Evolutionary conservation across 2,113 vertebrate genomes (phyloP).

Genomic region (Uropsilus gracilis): DNA sequence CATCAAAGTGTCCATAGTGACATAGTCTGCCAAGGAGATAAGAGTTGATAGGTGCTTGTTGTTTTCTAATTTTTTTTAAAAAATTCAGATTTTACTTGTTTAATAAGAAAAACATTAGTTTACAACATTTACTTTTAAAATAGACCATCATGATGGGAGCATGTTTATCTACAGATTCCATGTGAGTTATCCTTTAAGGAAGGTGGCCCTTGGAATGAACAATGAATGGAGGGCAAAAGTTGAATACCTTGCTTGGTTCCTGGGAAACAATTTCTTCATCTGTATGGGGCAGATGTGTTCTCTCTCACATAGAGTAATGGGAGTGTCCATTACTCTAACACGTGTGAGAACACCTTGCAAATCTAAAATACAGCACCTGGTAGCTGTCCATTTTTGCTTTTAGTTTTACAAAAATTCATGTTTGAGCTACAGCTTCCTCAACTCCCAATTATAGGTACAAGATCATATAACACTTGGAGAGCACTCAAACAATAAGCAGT

Average conservation of each 20-base stretch:
- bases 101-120: background rate
- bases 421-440: background rate
- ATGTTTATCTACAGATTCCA: fast-evolving
- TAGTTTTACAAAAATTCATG: background rate
- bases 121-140: background rate
- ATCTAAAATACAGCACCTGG: no score
- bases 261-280: fast-evolving
- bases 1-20: background rate
- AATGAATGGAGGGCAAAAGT: fast-evolving
- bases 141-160: background rate
- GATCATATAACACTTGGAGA: background rate
- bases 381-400: background rate
- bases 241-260: background rate
- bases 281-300: background rate
- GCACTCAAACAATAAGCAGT: fast-evolving
- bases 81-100: background rate
- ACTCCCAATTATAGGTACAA: background rate
- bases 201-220: fast-evolving
- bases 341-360: background rate
- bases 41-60: background rate
- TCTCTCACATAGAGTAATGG: background rate
- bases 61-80: background rate
- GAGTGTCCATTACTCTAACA: background rate
- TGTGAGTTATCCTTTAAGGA: fast-evolving
- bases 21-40: background rate